Evolutionary conservation across 1,140 invertebrate species (phyloP), one percentile per base, ranked within the genome.

Genomic region (Idris sp.): DNA sequence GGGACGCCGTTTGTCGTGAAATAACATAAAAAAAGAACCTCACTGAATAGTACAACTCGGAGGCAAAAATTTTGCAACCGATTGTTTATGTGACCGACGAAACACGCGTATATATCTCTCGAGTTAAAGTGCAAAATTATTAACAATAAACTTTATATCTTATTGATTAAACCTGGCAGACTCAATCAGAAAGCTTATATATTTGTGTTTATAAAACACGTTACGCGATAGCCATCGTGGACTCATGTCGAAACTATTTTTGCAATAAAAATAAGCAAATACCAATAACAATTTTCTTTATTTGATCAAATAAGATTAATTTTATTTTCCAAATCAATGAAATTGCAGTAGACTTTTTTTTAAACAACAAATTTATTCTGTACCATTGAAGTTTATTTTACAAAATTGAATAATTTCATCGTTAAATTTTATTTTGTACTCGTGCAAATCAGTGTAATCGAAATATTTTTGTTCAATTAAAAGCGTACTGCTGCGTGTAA

Each of bases 221-320:
- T n/a, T n/a, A n/a, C n/a, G n/a, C 10, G 49, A 67, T 46, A 67
- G 49, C 28, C 31, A 44, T 58, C 62, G 10, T 35, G 41, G 40
- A 49, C 41, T 56, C 51, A 25, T 67, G 51, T 67, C 35, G 62
- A 67, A 67, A 56, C 51, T 19, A 67, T 67, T 56, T 56, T 11
- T 49, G 26, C 31, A 15, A 67, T 56, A 67, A 41, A 43, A 67
- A 67, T 56, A 40, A 49, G 54, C 33, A 43, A 41, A 26, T 30
- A 15, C 30, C 15, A 3, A 15, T 14, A 4, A n/a, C n/a, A n/a
- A n/a, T n/a, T 56, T 67, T 54, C 62, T 41, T 48, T 28, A 67
- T 40, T 51, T 18, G 13, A 4, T 41, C n/a, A 19, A 25, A 33
- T 10, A 7, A 26, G 26, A 28, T 19, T 48, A 11, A 31, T n/a